A percentile compares a stretch with the other conserved stretches of the same genome.
Conservation (phyloP, 2,888 invertebrate species). For the Polydrusus cervinus region DNA sequence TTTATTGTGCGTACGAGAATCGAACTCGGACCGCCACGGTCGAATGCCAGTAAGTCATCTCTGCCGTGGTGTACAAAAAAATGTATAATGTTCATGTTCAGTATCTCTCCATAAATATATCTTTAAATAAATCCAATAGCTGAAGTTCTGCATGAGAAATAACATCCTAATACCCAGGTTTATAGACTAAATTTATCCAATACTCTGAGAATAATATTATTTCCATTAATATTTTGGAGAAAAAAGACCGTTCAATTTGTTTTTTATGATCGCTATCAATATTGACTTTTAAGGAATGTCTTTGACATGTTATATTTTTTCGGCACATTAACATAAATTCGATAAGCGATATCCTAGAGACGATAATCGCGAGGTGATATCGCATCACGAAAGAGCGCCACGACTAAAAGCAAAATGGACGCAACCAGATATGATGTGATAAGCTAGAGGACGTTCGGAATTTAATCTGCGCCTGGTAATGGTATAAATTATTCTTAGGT, state of each 20-base stretch:
- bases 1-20: too few relatives aligned
- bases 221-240: too few relatives aligned
- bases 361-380: conserved; percentile 37
- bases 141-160: too few relatives aligned
- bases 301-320: conserved; percentile 37
- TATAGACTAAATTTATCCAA: too few relatives aligned
- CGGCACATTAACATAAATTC: conserved; percentile 66
- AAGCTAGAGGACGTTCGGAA: conserved; percentile 68
- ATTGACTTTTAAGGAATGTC: background rate
- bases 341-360: conserved; percentile 65
- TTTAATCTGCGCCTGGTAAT: conserved; percentile 69
- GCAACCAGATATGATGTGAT: conserved; percentile 69
- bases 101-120: too few relatives aligned
- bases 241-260: background rate
- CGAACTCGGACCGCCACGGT: too few relatives aligned
- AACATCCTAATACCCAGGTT: too few relatives aligned
- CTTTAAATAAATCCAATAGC: too few relatives aligned
- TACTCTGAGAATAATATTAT: too few relatives aligned
- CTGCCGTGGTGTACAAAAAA: too few relatives aligned
- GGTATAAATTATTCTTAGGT: conserved; percentile 69
- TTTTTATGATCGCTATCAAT: background rate
- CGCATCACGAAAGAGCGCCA: conserved; percentile 34
- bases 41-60: too few relatives aligned
- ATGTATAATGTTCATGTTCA: too few relatives aligned
- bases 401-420: conserved; percentile 64